Base-by-base conservation (phyloP, 2,797 vertebrate genomes). In the Pempheris klunzingeri region DNA sequence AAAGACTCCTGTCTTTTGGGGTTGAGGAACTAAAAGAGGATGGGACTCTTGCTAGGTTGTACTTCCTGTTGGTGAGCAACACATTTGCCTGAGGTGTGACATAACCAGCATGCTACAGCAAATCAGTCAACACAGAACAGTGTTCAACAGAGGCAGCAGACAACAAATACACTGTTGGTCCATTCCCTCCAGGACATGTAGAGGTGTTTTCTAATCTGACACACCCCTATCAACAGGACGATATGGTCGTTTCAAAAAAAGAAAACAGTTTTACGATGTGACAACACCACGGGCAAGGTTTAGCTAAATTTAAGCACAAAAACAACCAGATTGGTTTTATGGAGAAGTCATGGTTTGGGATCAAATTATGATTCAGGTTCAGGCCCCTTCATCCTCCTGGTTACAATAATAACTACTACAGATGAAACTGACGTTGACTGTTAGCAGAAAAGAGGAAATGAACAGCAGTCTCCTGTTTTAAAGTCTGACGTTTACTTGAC, bases 21-120 rank as follows among this genome's bases (percentile, higher is more conserved):
- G 32, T 32, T 30, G 6, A 64, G 57, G 60, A 83, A 82, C 57
- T 2, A 32, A 83, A 84, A 80, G 57, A 74, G 14, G 70, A 71
- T 34, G 39, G 8, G 9, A 7, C 24, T 32, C 63, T 59, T 43
- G 22, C 38, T n/a, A 12, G 57, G 30, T 70, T 78, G 20, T 28
- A 78, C 69, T 68, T 81, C 67, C 77, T 80, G 53, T 63, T 69
- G 26, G 54, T 3, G 46, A 44, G 70, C 50, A 41, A 47, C 52
- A 44, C 9, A 76, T 61, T 55, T 54, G 22, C 24, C 57, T 63
- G 36, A 54, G n/a, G 3, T 44, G 39, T 62, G 38, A 58, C n/a
- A 67, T 8, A 63, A 57, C n/a, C 47, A 22, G 0, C 12, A 36
- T 44, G 17, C 49, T 47, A 8, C 30, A 57, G 36, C 28, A 74